phyloP scores from a whole-genome alignment of 2,888 invertebrate species.

The Pachliopta kotzebuea region DNA sequence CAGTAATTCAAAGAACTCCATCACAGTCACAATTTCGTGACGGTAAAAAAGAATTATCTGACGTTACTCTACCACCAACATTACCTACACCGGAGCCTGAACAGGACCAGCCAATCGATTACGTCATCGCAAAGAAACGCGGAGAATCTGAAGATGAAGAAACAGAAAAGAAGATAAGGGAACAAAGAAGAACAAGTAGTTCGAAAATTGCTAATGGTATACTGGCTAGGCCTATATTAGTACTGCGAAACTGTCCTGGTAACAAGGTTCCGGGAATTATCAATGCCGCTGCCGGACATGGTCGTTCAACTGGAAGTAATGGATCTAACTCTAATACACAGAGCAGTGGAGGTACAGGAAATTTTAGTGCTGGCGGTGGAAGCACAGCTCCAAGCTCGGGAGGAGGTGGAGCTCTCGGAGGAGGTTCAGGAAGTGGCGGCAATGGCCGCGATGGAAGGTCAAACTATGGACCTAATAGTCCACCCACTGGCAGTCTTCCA shows the following conservation, averaged over 20 bases:
- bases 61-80: slow-evolving; percentile 75
- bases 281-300: slow-evolving; percentile 90
- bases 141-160: slow-evolving; percentile 85
- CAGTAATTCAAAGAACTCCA: slow-evolving; percentile 92
- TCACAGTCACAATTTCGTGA: slow-evolving; percentile 73
- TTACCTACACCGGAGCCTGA: slow-evolving; percentile 82
- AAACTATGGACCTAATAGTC: slow-evolving; percentile 93
- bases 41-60: slow-evolving; percentile 69
- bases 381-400: slow-evolving; percentile 81
- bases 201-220: slow-evolving; percentile 83
- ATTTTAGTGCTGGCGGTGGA: slow-evolving; percentile 78
- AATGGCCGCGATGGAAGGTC: slow-evolving; percentile 90
- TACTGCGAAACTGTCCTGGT: slow-evolving; percentile 78
- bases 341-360: slow-evolving; percentile 71
- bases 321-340: slow-evolving; percentile 78
- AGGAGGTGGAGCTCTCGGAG: slow-evolving; percentile 82
- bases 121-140: slow-evolving; percentile 90
- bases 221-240: slow-evolving; percentile 74
- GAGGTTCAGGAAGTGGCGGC: slow-evolving; percentile 88
- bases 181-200: slow-evolving; percentile 84
- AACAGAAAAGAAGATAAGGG: slow-evolving; percentile 84
- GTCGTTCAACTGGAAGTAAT: slow-evolving; percentile 83
- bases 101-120: slow-evolving; percentile 94
- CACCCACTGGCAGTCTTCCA: slow-evolving; percentile 92
- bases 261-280: slow-evolving; percentile 83